phyloP scores from a whole-genome alignment of 37 sponge, comb jelly and placozoan genomes.

The Haliclona indistincta region DNA sequence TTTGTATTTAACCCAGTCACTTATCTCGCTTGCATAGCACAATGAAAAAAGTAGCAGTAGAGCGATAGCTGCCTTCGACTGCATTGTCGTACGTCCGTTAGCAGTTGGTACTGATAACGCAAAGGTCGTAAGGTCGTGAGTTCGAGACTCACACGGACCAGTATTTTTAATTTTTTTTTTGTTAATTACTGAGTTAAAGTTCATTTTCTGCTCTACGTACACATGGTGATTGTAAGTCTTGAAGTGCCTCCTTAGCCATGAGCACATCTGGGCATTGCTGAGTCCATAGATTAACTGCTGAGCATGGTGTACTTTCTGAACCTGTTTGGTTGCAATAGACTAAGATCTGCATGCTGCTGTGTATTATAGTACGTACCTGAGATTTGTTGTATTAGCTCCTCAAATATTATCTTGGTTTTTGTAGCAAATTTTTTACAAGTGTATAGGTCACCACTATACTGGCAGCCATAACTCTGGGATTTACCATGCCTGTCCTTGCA shows the following conservation, averaged over 20 bases:
- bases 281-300: too few relatives aligned
- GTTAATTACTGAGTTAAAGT: not conserved
- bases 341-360: not conserved
- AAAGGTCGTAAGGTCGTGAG: slow-evolving; percentile 30
- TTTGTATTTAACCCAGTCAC: slow-evolving; percentile 15
- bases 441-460: slow-evolving; percentile 2
- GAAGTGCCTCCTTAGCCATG: not conserved
- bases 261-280: not conserved
- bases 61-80: too few relatives aligned
- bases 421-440: not conserved
- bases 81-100: too few relatives aligned
- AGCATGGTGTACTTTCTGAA: too few relatives aligned
- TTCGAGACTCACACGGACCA: slow-evolving; percentile 18
- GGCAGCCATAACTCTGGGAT: slow-evolving; percentile 6
- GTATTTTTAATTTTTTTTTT: not conserved
- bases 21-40: too few relatives aligned
- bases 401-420: not conserved
- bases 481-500: not conserved
- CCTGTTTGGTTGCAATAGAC: not conserved
- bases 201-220: not conserved
- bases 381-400: not conserved
- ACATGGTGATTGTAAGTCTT: not conserved
- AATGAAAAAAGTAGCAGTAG: too few relatives aligned
- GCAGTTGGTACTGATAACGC: slow-evolving; percentile 29
- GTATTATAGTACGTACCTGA: not conserved